Evolutionary conservation across 2,113 vertebrate species (phyloP), one percentile per base, ranked within the genome.

Genomic region (Lagenorhynchus albirostris): DNA sequence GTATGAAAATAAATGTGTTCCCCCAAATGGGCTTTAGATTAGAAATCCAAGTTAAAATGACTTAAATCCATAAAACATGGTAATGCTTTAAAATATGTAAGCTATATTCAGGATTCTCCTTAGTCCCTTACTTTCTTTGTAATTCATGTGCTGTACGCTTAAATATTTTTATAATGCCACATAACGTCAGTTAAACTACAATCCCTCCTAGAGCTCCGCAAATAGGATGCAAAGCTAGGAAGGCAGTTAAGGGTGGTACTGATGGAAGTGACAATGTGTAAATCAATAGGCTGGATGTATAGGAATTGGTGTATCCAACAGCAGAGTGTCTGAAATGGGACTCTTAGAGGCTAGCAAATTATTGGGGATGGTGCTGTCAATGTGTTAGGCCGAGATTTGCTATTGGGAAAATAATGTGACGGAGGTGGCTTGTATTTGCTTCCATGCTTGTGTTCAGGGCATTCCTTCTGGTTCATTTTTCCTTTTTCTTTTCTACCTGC

Each of bases 1-100:
- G 58, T 94, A 89, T 97, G 93, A 81, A 96, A 91, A 86, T 96
- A 98, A 92, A 33, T 87, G 36, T 89, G 94, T 96, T 97, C 41
- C 38, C 55, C 60, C 62, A 94, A 86, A 93, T 82, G 62, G 95
- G 55, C 15, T n/a, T 67, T 53, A 65, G 58, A 77, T 55, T 91
- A 93, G 41, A 98, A 97, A 96, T 89, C 76, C 80, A 98, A 84
- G 33, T 83, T 36, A 67, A 63, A 97, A 8, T 3, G 31, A 3
- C 23, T 97, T 94, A 80, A 80, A 86, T 95, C 91, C 88, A 94
- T 90, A 97, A 98, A 97, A 94, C 82, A 47, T 20, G 23, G 44
- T 93, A 91, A 50, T 93, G 31, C 18, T 80, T 89, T 95, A 95
- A 97, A 82, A 17, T 83, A 23, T 63, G 58, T 82, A 77, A 12